Evolutionary conservation across 2,888 invertebrate species (phyloP).

Genomic region (Gonocerus acuteangulatus): DNA sequence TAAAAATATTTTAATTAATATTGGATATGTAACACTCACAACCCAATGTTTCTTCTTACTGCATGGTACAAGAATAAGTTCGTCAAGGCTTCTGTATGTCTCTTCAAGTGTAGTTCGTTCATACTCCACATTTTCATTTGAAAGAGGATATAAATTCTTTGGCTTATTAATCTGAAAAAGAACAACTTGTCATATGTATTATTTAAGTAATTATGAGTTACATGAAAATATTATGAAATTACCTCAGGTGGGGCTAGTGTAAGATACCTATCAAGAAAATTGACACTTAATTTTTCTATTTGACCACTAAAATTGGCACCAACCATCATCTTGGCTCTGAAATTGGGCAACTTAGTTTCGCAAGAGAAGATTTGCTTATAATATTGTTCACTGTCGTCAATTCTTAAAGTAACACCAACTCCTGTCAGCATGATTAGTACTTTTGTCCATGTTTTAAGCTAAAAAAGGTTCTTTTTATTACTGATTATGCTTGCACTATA

Average conservation of each 20-base stretch:
- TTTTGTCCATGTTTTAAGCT: conserved; percentile 44
- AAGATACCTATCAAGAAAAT: conserved; percentile 41
- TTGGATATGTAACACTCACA: background rate
- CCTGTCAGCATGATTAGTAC: conserved; percentile 45
- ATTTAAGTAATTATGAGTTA: too few species aligned
- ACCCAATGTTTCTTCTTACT: background rate
- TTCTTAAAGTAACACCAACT: conserved; percentile 44
- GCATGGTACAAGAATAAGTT: conserved; percentile 25
- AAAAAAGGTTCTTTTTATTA: background rate
- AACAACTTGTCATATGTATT: too few species aligned
- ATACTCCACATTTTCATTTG: conserved; percentile 14
- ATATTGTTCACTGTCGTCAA: conserved; percentile 45
- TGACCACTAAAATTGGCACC: conserved; percentile 48
- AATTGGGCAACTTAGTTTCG: conserved; percentile 45
- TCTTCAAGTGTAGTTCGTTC: conserved; percentile 9
- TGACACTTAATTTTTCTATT: conserved; percentile 47
- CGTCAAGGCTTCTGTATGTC: conserved; percentile 11
- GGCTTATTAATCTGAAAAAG: background rate
- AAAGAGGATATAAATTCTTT: conserved; percentile 13
- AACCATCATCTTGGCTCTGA: conserved; percentile 44
- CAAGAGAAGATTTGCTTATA: conserved; percentile 39
- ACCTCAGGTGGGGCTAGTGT: background rate
- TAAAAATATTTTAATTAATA: too few species aligned
- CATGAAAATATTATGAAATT: background rate
- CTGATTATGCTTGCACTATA: too few species aligned